Evolutionary conservation across 2,113 vertebrate genomes (phyloP).

Genomic region (Eleginops maclovinus): DNA sequence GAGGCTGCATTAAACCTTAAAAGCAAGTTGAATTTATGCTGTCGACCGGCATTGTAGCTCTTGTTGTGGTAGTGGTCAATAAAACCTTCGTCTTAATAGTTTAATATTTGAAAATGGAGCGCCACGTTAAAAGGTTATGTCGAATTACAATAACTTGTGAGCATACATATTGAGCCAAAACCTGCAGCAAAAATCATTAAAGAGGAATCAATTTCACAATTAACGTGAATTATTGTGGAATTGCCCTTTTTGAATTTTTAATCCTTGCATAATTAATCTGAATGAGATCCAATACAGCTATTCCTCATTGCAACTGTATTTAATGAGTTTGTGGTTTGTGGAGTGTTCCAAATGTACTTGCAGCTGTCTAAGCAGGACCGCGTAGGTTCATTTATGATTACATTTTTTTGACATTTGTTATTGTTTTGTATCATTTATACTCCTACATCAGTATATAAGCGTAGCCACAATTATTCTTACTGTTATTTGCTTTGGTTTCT

Average conservation of each 20-base stretch:
- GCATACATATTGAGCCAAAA: constrained; percentile 24
- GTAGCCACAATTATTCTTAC: neutral
- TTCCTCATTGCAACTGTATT: neutral
- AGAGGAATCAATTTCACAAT: constrained; percentile 12
- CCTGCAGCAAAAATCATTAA: constrained; percentile 23
- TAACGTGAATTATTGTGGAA: constrained; percentile 18
- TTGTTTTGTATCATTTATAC: neutral
- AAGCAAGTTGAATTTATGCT: constrained; percentile 17
- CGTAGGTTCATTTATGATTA: neutral
- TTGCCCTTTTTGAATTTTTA: constrained; percentile 38
- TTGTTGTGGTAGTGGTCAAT: constrained; percentile 22
- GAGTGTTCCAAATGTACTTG: constrained; percentile 4
- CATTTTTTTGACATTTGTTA: neutral
- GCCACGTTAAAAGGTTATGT: constrained; percentile 2
- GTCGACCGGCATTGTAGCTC: neutral
- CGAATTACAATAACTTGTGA: constrained; percentile 7
- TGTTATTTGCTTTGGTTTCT: neutral
- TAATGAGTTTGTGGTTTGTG: constrained; percentile 11
- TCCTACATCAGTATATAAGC: too few relatives aligned
- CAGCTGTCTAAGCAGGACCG: neutral
- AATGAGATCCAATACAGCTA: constrained; percentile 19
- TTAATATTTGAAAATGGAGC: constrained; percentile 22
- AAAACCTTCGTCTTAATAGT: constrained; percentile 6
- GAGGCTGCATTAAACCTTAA: constrained; percentile 1
- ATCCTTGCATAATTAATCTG: constrained; percentile 41